Percentiles rank a stretch among this genome's conserved stretches.
Evolutionary conservation across 2,797 vertebrate species (phyloP).

Genomic region (Sitta carolinensis): DNA sequence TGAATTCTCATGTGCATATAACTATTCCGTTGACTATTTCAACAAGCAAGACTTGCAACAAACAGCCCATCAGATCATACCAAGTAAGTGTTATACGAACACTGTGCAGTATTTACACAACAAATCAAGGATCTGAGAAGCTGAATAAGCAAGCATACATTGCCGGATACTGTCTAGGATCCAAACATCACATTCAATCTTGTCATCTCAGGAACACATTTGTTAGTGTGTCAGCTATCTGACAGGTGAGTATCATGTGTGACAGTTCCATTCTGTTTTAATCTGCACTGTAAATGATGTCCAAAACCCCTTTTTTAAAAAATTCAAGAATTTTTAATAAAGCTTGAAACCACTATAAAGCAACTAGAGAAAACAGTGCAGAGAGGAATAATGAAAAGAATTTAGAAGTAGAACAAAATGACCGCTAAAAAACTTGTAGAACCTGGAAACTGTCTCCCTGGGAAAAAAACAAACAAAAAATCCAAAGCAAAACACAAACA

Average conservation of each 20-base stretch:
- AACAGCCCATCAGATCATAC: slow-evolving; percentile 21
- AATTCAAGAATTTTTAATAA: background rate
- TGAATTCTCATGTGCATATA: slow-evolving; percentile 31
- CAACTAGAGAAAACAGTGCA: background rate
- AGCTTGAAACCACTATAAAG: background rate
- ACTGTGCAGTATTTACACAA: background rate
- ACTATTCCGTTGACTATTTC: slow-evolving; percentile 47
- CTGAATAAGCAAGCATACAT: background rate
- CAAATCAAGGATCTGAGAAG: background rate
- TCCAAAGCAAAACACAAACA: background rate
- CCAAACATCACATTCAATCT: background rate
- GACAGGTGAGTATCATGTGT: background rate
- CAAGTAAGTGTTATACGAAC: background rate
- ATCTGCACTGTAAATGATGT: background rate
- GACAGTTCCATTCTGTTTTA: background rate
- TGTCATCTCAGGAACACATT: background rate
- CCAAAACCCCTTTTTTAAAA: background rate
- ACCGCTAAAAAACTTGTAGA: background rate
- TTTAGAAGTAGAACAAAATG: background rate
- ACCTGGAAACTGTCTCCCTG: background rate
- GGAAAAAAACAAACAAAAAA: background rate
- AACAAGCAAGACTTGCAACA: slow-evolving; percentile 19
- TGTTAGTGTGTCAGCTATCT: background rate
- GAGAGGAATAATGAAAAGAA: background rate
- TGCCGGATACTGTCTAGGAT: background rate